These are phyloP conservation scores for Drosophila bocqueti DNA, from an alignment of 1,140 invertebrate species.

Conservation along the genomic window DNA sequence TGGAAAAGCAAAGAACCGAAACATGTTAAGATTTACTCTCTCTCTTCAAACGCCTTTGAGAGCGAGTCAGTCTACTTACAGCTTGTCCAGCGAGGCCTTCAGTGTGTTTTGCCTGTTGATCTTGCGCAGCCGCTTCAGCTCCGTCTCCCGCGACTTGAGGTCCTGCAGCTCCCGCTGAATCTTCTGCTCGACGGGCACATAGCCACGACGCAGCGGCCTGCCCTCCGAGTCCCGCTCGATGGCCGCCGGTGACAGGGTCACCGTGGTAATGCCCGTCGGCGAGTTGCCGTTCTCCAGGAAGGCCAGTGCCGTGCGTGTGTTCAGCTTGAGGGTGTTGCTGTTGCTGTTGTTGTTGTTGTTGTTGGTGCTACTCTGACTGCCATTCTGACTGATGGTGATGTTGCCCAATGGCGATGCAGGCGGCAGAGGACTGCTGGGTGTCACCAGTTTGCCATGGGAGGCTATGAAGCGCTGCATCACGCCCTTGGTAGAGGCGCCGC, in stretches of 20 bases:
- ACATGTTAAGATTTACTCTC: too few species aligned
- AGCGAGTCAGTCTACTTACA: conserved; percentile 42
- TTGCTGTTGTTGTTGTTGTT: conserved; percentile 32
- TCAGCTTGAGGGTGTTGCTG: conserved; percentile 54
- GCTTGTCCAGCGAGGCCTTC: conserved; percentile 85
- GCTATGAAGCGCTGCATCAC: conserved; percentile 92
- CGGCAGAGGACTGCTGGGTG: conserved; percentile 44
- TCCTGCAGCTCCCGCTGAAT: conserved; percentile 92
- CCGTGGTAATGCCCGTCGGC: conserved; percentile 37
- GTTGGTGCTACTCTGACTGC: background rate
- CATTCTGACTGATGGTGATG: background rate
- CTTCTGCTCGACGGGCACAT: conserved; percentile 90
- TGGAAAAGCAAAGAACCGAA: background rate
- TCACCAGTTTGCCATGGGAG: conserved; percentile 88
- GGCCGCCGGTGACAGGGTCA: conserved; percentile 79
- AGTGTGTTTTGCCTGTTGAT: conserved; percentile 83
- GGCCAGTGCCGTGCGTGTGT: conserved; percentile 62
- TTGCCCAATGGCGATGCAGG: conserved; percentile 46
- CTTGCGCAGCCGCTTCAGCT: conserved; percentile 88
- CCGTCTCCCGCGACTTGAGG: conserved; percentile 90
- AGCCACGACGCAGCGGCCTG: conserved; percentile 88
- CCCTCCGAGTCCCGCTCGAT: conserved; percentile 86
- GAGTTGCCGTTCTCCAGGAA: conserved; percentile 55
- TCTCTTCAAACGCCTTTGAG: too few species aligned
- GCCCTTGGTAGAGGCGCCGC: conserved; percentile 87